Evolutionary conservation across 2,113 vertebrate genomes (phyloP).

Genomic region (Nycticorax nycticorax): DNA sequence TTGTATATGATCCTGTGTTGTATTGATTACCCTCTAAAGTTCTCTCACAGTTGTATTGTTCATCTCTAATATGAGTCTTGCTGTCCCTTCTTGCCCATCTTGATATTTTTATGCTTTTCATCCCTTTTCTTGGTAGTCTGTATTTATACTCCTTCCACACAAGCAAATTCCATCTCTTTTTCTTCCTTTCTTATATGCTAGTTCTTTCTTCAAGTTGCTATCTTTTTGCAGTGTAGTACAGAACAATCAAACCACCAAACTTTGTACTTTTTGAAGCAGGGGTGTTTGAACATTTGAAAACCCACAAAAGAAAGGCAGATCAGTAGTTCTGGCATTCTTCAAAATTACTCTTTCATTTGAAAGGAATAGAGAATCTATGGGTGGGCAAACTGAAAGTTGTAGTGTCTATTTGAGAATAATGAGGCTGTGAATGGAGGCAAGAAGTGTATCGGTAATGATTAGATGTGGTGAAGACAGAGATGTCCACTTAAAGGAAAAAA

Average conservation of each 20-base stretch:
- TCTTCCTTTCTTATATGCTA: not conserved
- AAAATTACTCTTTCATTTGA: constrained; percentile 48
- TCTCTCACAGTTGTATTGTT: not conserved
- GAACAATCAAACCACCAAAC: constrained; percentile 28
- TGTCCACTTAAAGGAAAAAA: not conserved
- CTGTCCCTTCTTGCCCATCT: not conserved
- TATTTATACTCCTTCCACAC: not conserved
- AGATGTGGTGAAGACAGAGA: not conserved
- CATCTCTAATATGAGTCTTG: not conserved
- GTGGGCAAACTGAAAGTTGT: constrained; percentile 31
- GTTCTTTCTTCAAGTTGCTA: not conserved
- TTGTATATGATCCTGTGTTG: not conserved
- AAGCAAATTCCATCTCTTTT: not conserved
- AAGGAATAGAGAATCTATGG: constrained; percentile 34
- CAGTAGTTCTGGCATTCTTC: constrained; percentile 42
- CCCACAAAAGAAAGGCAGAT: constrained; percentile 26
- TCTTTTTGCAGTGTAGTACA: not conserved
- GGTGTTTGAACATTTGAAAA: constrained; percentile 46
- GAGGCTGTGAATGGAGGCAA: constrained; percentile 1
- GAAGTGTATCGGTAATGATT: not conserved
- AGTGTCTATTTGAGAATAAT: constrained; percentile 31
- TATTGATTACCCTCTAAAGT: not conserved
- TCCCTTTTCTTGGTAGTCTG: not conserved
- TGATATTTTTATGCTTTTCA: constrained; percentile 28
- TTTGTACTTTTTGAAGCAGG: constrained; percentile 22